Percentiles rank a stretch among this genome's conserved stretches.
Evolutionary conservation across 2,113 vertebrate species (phyloP).

Genomic region (Perccottus glenii): DNA sequence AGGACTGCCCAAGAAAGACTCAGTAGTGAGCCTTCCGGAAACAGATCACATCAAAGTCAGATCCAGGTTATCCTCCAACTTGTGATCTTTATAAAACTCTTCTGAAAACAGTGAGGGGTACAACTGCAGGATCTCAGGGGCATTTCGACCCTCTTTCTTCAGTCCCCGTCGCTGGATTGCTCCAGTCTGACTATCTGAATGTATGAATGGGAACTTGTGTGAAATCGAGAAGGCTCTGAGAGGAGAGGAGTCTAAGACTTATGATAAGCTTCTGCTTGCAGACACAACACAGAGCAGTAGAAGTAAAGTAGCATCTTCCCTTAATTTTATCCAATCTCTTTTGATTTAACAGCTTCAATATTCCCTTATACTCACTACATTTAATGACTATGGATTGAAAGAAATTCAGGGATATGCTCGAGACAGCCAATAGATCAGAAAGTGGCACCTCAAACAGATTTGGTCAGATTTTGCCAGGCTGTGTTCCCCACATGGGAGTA

Average conservation of each 20-base stretch:
- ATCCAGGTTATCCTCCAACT: slow-evolving; percentile 94
- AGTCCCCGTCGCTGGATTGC: slow-evolving; percentile 22
- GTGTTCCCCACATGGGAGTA: slow-evolving; percentile 2
- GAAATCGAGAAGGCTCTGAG: slow-evolving; percentile 27
- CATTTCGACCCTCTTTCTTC: slow-evolving; percentile 14
- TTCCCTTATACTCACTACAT: slow-evolving; percentile 36
- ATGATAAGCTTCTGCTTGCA: slow-evolving; percentile 69
- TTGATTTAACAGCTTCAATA: slow-evolving; percentile 43
- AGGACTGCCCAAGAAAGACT: slow-evolving; percentile 81
- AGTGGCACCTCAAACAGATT: slow-evolving; percentile 40
- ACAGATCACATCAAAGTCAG: slow-evolving; percentile 83
- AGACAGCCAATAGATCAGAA: slow-evolving; percentile 27
- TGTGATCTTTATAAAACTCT: slow-evolving; percentile 85
- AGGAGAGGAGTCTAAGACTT: slow-evolving; percentile 45
- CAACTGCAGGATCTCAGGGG: slow-evolving; percentile 12
- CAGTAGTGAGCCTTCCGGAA: slow-evolving; percentile 82
- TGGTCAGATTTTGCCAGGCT: slow-evolving; percentile 29
- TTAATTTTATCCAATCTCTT: slow-evolving; percentile 30
- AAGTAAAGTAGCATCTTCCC: slow-evolving; percentile 57
- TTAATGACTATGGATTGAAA: slow-evolving; percentile 52
- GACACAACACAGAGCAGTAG: slow-evolving; percentile 45
- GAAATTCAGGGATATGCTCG: slow-evolving; percentile 61
- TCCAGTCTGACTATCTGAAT: slow-evolving; percentile 68
- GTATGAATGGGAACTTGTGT: slow-evolving; percentile 69
- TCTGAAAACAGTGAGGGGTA: slow-evolving; percentile 15